These are phyloP conservation scores for Pachydiplax longipennis DNA, from an alignment of 2,888 invertebrate genomes.

Conservation along the genomic window DNA sequence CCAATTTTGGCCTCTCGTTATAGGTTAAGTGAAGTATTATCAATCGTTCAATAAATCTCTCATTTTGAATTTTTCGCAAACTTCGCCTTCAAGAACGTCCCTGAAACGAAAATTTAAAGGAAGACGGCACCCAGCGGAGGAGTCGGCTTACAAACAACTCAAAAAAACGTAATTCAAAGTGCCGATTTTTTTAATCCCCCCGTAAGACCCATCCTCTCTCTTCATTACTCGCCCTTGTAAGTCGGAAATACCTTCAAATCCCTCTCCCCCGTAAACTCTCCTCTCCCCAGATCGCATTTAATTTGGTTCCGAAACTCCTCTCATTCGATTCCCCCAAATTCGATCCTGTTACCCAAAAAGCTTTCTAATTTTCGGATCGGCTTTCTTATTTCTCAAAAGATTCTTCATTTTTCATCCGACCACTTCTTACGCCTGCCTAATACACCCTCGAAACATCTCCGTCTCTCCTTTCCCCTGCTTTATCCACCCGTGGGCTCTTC, in stretches of 20 bases:
- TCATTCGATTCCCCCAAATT: neutral
- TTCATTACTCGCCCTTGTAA: neutral
- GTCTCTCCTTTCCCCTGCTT: neutral
- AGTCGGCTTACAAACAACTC: neutral
- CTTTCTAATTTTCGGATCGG: neutral
- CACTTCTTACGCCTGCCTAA: neutral
- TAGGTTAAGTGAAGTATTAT: too few species aligned
- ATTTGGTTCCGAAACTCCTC: too few species aligned
- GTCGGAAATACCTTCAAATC: neutral
- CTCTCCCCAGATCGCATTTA: neutral
- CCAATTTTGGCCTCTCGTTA: too few species aligned
- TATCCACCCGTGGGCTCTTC: neutral
- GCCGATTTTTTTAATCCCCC: neutral
- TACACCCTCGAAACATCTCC: neutral
- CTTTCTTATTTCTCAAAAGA: neutral
- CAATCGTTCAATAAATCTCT: too few species aligned
- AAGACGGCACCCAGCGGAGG: too few species aligned
- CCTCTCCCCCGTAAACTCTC: neutral
- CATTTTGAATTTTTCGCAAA: too few species aligned
- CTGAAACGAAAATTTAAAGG: too few species aligned
- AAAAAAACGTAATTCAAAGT: neutral
- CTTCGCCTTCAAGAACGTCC: too few species aligned
- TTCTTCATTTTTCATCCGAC: neutral
- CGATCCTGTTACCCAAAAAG: neutral
- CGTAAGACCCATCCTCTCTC: neutral